phyloP scores from a whole-genome alignment of 2,888 invertebrate genomes.

The Drosophila fungiperda region DNA sequence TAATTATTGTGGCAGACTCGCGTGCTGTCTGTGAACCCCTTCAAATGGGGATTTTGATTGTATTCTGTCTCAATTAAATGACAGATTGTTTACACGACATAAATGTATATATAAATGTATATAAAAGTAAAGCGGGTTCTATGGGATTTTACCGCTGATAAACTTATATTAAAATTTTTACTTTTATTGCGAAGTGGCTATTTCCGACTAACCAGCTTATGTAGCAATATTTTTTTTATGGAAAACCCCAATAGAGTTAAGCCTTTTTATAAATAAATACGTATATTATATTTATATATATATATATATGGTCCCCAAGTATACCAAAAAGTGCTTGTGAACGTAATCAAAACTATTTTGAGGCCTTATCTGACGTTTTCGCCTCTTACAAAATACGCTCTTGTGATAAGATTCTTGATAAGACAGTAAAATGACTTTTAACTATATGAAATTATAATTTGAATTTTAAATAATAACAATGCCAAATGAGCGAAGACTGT shows the following conservation, averaged over 20 bases:
- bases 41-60: slow-evolving; percentile 11
- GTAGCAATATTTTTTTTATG: background rate
- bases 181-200: slow-evolving; percentile 33
- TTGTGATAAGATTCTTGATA: slow-evolving; percentile 69
- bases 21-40: background rate
- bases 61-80: slow-evolving; percentile 7
- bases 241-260: slow-evolving; percentile 18
- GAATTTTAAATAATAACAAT: slow-evolving; percentile 56
- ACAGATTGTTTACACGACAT: slow-evolving; percentile 14
- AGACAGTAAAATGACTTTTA: slow-evolving; percentile 42
- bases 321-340: background rate
- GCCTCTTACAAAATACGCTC: slow-evolving; percentile 65
- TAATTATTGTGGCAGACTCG: slow-evolving; percentile 16
- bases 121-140: slow-evolving; percentile 19
- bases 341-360: slow-evolving; percentile 70
- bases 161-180: slow-evolving; percentile 36
- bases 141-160: slow-evolving; percentile 44
- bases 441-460: slow-evolving; percentile 59
- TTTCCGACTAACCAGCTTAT: slow-evolving; percentile 39
- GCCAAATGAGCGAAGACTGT: slow-evolving; percentile 41
- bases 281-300: slow-evolving; percentile 26
- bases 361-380: slow-evolving; percentile 58
- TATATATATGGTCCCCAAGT: background rate
- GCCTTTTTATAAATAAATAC: slow-evolving; percentile 13
- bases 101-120: background rate